Base-by-base conservation (phyloP, 2,113 vertebrate genomes). In the Erinaceus europaeus region DNA sequence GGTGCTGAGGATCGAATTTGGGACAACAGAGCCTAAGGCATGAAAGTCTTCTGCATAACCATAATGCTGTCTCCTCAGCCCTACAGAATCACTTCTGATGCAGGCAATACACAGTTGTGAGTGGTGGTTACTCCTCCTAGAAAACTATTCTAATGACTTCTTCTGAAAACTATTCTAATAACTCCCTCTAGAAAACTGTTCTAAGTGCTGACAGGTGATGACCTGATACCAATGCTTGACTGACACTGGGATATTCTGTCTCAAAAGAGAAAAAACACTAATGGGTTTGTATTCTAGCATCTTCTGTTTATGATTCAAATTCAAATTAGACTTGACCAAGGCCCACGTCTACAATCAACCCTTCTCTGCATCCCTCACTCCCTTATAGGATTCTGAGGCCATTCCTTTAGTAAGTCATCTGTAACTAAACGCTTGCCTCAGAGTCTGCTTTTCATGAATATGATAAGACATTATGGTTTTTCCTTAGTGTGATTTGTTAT, bases 171-270 rank as follows among this genome's bases (percentile, higher is more conserved):
- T n/a, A n/a, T n/a, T n/a, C n/a, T n/a, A n/a, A n/a, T 61, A n/a
- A n/a, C 59, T 32, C n/a, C 0, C 5, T 42, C 32, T 3, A 4
- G 52, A 44, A 38, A 5, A 4, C 2, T 38, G 44, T 57, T 20
- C 73, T 13, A 32, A 34, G 59, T 14, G 29, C 23, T 18, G 29
- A 12, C 14, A 13, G 36, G 25, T 6, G 15, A 59, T 4, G 4
- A n/a, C 6, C 44, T 25, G 27, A 2, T 29, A 13, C 52, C 53
- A n/a, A 18, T 2, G 18, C 13, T 1, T 13, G 50, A 21, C 10
- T 17, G 48, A 20, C 14, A 25, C 0, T 2, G 18, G 62, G 9
- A 2, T 20, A 4, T 4, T 13, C 50, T 18, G 2, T 1, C 10
- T 21, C 10, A 36, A 72, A 34, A 4, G 9, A 6, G 27, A 42